phyloP scores from a whole-genome alignment of 2,888 invertebrate genomes.

The Atherix ibis region DNA sequence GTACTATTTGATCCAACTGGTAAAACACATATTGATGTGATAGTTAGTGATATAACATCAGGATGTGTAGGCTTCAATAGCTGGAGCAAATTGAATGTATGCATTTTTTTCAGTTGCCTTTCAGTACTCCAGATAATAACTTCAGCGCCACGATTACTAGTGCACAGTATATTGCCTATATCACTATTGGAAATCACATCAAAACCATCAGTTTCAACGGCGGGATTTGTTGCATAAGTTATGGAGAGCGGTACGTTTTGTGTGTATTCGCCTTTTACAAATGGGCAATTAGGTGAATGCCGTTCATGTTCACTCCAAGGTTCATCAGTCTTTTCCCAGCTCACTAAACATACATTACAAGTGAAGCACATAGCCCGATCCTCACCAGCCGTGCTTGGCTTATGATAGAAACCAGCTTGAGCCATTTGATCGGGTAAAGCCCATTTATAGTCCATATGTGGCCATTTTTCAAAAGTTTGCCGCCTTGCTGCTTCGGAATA shows the following conservation, averaged over 20 bases:
- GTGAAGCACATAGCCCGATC: slow-evolving; percentile 95
- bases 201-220: slow-evolving; percentile 40
- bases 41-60: slow-evolving; percentile 23
- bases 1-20: no score
- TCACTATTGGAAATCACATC: slow-evolving; percentile 44
- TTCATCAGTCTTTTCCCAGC: slow-evolving; percentile 94
- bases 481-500: slow-evolving; percentile 82
- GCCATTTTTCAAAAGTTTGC: slow-evolving; percentile 87
- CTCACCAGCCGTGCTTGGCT: slow-evolving; percentile 76
- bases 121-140: slow-evolving; percentile 74
- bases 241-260: slow-evolving; percentile 86
- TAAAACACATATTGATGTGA: slow-evolving; percentile 63
- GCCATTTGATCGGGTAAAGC: slow-evolving; percentile 92
- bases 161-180: slow-evolving; percentile 40
- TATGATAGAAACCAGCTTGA: slow-evolving; percentile 92
- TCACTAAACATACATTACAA: slow-evolving; percentile 84
- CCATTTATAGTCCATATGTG: slow-evolving; percentile 96
- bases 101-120: slow-evolving; percentile 55
- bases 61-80: no score
- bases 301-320: slow-evolving; percentile 96
- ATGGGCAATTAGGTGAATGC: slow-evolving; percentile 85
- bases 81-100: slow-evolving; percentile 40
- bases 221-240: slow-evolving; percentile 69
- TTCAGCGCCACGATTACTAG: slow-evolving; percentile 43
- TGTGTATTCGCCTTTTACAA: slow-evolving; percentile 87